Evolutionary conservation across 2,113 vertebrate species (phyloP).

Genomic region (Toxotes chatareus): DNA sequence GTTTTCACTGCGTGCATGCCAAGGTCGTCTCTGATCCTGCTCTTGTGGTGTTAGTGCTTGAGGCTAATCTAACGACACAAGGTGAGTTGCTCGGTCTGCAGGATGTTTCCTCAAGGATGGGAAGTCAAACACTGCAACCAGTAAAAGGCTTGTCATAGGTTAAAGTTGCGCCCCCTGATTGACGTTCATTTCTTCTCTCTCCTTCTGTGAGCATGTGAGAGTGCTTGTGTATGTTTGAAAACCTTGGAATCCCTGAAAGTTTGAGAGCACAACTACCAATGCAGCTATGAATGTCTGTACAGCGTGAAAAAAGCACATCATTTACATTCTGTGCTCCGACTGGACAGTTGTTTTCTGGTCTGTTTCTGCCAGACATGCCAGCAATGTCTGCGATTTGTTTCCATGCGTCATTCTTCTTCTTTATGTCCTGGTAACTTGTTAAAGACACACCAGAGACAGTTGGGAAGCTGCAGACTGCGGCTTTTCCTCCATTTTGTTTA

Average conservation of each 20-base stretch:
- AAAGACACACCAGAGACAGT: neutral
- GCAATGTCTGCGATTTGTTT: neutral
- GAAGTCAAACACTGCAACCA: constrained; percentile 54
- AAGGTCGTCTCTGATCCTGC: constrained; percentile 78
- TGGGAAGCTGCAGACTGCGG: neutral
- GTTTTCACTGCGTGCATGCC: constrained; percentile 70
- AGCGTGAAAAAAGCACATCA: neutral
- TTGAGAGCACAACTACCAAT: neutral
- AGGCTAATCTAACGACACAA: constrained; percentile 34
- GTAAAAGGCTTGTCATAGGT: constrained; percentile 32
- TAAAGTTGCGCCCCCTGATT: constrained; percentile 7
- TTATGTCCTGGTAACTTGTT: neutral
- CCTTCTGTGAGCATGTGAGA: neutral
- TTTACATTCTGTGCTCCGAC: neutral
- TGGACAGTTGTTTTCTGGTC: neutral
- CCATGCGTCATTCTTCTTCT: neutral
- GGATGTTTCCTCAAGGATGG: constrained; percentile 37
- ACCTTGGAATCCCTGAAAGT: constrained; percentile 12
- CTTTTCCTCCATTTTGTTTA: neutral
- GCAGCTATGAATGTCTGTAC: neutral
- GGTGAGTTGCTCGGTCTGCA: constrained; percentile 56
- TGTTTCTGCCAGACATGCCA: neutral
- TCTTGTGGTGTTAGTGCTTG: constrained; percentile 17
- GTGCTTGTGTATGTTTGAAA: neutral
- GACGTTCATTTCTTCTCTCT: constrained; percentile 28